Evolutionary conservation across 2,113 vertebrate species (phyloP).

Genomic region (Acrocephalus kingi): DNA sequence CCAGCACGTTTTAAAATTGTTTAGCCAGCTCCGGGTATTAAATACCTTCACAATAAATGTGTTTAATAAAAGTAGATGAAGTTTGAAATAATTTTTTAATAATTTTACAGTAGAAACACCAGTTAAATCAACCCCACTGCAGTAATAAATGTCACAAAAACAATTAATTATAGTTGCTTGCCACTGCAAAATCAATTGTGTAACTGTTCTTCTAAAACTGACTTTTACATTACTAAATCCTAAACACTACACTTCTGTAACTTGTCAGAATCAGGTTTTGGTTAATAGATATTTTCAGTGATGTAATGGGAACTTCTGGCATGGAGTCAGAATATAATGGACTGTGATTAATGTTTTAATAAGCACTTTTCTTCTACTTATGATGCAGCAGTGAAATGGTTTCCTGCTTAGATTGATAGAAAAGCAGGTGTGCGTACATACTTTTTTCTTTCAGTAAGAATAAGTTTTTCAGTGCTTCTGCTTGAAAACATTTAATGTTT

Average conservation of each 20-base stretch:
- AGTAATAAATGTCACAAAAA: conserved; percentile 78
- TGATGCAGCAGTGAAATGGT: conserved; percentile 75
- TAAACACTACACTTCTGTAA: conserved; percentile 78
- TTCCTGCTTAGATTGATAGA: conserved; percentile 78
- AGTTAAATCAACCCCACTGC: conserved; percentile 77
- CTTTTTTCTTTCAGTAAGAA: conserved; percentile 30
- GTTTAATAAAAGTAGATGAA: conserved; percentile 79
- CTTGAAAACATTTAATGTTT: conserved; percentile 49
- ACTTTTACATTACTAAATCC: conserved; percentile 77
- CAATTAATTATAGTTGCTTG: conserved; percentile 73
- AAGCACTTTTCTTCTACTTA: conserved; percentile 79
- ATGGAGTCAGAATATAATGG: conserved; percentile 80
- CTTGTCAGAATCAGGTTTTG: conserved; percentile 82
- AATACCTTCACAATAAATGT: conserved; percentile 72
- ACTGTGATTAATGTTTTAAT: conserved; percentile 87
- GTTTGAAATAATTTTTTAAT: conserved; percentile 79
- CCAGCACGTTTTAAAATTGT: conserved; percentile 72
- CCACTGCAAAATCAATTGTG: conserved; percentile 81
- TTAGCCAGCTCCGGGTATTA: conserved; percentile 67
- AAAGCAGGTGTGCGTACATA: conserved; percentile 73
- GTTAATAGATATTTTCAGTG: conserved; percentile 83
- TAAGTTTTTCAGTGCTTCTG: conserved; percentile 41
- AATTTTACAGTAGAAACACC: conserved; percentile 81
- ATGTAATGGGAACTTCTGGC: conserved; percentile 84
- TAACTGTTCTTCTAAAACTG: conserved; percentile 75